A percentile compares a stretch with the other conserved stretches of the same genome.
Evolutionary conservation across 2,797 vertebrate species (phyloP).

Genomic region (Pampus argenteus): DNA sequence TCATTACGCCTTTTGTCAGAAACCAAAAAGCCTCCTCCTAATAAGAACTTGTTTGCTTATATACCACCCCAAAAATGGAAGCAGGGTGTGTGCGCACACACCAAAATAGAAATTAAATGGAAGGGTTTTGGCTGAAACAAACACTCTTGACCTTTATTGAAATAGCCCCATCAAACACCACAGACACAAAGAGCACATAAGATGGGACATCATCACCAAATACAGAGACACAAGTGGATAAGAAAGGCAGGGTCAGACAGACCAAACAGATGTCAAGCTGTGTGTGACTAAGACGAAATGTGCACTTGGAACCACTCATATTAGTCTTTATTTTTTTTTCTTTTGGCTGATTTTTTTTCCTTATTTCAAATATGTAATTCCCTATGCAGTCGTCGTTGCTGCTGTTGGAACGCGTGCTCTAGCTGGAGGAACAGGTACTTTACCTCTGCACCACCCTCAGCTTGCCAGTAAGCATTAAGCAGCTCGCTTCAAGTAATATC

Average conservation of each 20-base stretch:
- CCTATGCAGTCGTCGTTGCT: too few relatives aligned
- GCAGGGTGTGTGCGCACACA: conserved; percentile 45
- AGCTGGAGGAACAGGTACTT: too few relatives aligned
- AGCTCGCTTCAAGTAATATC: too few relatives aligned
- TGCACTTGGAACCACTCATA: too few relatives aligned
- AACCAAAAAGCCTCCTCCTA: conserved; percentile 44
- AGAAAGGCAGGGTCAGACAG: neutral
- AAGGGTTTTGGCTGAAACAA: conserved; percentile 45
- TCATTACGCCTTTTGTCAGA: conserved; percentile 50
- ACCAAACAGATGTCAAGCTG: neutral
- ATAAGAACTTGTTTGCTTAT: conserved; percentile 40
- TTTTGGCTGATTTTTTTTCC: too few relatives aligned
- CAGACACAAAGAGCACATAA: conserved; percentile 3
- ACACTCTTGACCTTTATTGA: conserved; percentile 35
- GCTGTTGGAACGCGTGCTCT: too few relatives aligned
- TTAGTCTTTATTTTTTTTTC: too few relatives aligned
- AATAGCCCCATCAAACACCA: neutral
- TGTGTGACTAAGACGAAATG: neutral
- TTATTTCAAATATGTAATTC: too few relatives aligned
- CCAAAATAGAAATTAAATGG: conserved; percentile 65
- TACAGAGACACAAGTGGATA: conserved; percentile 15
- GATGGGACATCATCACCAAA: conserved; percentile 32
- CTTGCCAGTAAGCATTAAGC: too few relatives aligned
- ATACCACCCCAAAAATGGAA: conserved; percentile 37
- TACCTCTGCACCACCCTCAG: too few relatives aligned